Base-by-base conservation (phyloP, 2,113 vertebrate species). In the Alectura lathami region DNA sequence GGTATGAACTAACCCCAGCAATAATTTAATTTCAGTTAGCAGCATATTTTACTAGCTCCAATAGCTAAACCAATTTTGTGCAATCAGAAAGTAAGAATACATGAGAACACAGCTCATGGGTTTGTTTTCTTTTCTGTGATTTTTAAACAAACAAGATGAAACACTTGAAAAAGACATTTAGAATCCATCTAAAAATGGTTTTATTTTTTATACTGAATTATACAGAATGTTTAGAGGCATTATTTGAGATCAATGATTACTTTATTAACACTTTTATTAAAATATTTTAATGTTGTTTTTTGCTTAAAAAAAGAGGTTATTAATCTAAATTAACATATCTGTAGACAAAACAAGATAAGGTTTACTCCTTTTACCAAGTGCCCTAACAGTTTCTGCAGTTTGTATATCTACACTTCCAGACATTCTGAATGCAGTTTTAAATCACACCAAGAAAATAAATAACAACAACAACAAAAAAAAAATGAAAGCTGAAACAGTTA, bases 321-420 rank as follows among this genome's bases (percentile, higher is more conserved):
- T 91, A 74, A 81, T 79, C 51, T 94, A 86, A 83, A 88, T 63
- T 75, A 86, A 77, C 23, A 26, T 74, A 86, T 95, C 21, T 74
- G 3, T 42, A 89, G 50, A 42, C 40, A 90, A 91, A 89, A 85
- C 40, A 4, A 32, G 34, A 68, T 42, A 47, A 8, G n/a, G 6
- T 83, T 73, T 81, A n/a, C 7, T 89, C 32, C 10, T 91, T 94
- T 84, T 91, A 29, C 47, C 32, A 60, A 63, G 7, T 15, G 69
- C 15, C 11, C 53, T 48, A 70, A 13, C 38, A 36, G 4, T 89
- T 91, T 88, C 29, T 83, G 30, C 50, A 77, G 5, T 63, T 80
- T 57, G 75, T 30, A 45, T 81, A 42, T 24, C 47, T 70, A 24
- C 43, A 60, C 17, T 59, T 45, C 29, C 34, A 70, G 42, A 30